Evolutionary conservation across 2,113 vertebrate genomes (phyloP).

Genomic region (Caracal caracal): DNA sequence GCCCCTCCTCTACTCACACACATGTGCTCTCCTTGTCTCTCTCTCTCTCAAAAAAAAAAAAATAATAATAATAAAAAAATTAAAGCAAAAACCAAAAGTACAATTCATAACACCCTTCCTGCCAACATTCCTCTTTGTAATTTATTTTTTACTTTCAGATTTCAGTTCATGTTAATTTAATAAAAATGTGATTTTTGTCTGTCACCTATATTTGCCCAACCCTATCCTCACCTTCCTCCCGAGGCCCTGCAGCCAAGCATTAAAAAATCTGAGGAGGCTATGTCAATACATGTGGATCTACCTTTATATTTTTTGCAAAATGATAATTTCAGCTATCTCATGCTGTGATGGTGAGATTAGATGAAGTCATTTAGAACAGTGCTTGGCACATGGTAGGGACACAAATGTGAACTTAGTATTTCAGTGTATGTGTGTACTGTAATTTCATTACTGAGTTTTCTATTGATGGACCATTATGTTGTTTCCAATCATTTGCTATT

Average conservation of each 20-base stretch:
- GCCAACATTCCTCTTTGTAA: background rate
- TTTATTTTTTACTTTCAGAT: conserved; percentile 54
- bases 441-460: background rate
- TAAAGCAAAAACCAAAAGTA: background rate
- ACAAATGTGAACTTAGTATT: background rate
- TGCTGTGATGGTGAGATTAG: background rate
- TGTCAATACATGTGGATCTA: background rate
- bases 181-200: background rate
- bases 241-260: background rate
- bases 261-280: background rate
- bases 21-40: too few relatives aligned
- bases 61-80: too few relatives aligned
- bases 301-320: background rate
- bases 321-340: background rate
- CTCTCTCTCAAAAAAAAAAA: too few relatives aligned
- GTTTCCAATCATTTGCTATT: background rate
- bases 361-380: conserved; percentile 25
- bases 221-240: background rate
- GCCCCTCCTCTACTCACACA: too few relatives aligned
- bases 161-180: background rate
- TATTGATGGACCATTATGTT: background rate
- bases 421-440: background rate
- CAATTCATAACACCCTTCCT: background rate
- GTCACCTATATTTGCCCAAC: background rate
- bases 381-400: background rate